A percentile compares a stretch with the other conserved stretches of the same genome.
Evolutionary conservation across 2,888 invertebrate species (phyloP).

Genomic region (Drosophila maculinotata): DNA sequence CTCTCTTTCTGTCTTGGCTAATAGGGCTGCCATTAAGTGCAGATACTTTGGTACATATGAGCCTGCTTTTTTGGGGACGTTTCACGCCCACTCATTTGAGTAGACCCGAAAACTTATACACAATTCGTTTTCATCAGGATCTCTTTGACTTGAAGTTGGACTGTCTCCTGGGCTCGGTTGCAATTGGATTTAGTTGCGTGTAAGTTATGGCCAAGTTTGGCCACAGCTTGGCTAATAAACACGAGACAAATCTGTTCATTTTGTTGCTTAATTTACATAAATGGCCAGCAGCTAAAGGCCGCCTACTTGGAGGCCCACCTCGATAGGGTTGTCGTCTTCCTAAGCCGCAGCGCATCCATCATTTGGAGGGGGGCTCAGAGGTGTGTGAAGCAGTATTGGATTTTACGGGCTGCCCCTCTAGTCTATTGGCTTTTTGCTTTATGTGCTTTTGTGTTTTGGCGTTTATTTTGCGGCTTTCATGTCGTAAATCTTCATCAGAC

Average conservation of each 20-base stretch:
- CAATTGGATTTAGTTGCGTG: slow-evolving; percentile 31
- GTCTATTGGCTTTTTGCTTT: slow-evolving; percentile 68
- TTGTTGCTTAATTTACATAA: slow-evolving; percentile 79
- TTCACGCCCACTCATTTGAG: slow-evolving; percentile 64
- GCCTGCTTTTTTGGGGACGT: slow-evolving; percentile 9
- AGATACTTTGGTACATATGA: slow-evolving; percentile 51
- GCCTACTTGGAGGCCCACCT: slow-evolving; percentile 28
- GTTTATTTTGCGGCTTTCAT: slow-evolving; percentile 79
- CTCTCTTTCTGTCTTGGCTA: slow-evolving; percentile 32
- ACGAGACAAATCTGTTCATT: slow-evolving; percentile 77
- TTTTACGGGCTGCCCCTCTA: slow-evolving; percentile 18
- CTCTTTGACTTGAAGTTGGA: slow-evolving; percentile 6
- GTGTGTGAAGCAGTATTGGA: too few relatives aligned
- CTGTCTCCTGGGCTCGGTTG: slow-evolving; percentile 33
- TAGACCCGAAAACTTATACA: slow-evolving; percentile 22
- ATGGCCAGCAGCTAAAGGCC: slow-evolving; percentile 52
- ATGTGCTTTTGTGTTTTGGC: slow-evolving; percentile 63
- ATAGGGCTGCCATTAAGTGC: slow-evolving; percentile 69
- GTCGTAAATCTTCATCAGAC: slow-evolving; percentile 82
- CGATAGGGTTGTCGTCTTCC: slow-evolving; percentile 53
- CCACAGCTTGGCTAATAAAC: slow-evolving; percentile 71
- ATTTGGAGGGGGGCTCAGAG: slow-evolving; percentile 24
- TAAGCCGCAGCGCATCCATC: slow-evolving; percentile 59
- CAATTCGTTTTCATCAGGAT: slow-evolving; percentile 65
- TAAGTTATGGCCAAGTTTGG: slow-evolving; percentile 50